These are phyloP conservation scores for Gavialis gangeticus DNA, from an alignment of 2,113 vertebrate genomes.

Conservation along the genomic window DNA sequence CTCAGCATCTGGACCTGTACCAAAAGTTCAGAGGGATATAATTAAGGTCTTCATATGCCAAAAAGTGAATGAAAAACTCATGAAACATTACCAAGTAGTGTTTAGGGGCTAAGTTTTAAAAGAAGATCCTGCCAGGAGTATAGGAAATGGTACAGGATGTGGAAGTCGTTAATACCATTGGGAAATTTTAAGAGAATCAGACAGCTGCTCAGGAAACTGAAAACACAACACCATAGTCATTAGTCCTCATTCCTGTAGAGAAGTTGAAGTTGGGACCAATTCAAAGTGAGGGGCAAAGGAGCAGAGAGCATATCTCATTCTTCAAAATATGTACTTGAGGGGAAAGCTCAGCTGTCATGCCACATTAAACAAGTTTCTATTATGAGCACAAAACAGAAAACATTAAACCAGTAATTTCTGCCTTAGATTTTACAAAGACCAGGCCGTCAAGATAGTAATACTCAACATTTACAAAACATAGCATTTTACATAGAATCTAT, in stretches of 20 bases:
- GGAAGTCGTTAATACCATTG: conserved; percentile 37
- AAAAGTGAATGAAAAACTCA: conserved; percentile 44
- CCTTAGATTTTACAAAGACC: neutral
- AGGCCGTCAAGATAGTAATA: neutral
- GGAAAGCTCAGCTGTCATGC: neutral
- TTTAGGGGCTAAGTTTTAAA: conserved; percentile 51
- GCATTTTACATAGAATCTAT: neutral
- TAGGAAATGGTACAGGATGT: conserved; percentile 61
- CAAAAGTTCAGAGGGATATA: conserved; percentile 53
- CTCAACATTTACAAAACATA: neutral
- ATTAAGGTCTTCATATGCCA: conserved; percentile 58
- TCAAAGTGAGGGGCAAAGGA: conserved; percentile 36
- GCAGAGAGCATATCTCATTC: conserved; percentile 16
- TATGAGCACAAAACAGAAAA: neutral
- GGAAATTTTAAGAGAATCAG: conserved; percentile 50
- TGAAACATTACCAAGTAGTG: conserved; percentile 43
- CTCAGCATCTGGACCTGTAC: neutral
- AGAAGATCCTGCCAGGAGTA: conserved; percentile 48
- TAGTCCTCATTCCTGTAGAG: conserved; percentile 51
- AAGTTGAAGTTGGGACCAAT: conserved; percentile 47
- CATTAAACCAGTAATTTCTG: neutral
- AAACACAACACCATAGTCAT: conserved; percentile 34
- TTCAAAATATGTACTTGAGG: conserved; percentile 25
- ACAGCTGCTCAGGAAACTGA: conserved; percentile 64
- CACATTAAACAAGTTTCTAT: conserved; percentile 34